A percentile compares a stretch with the other conserved stretches of the same genome.
These are phyloP conservation scores for Melanotaenia maccullochi DNA, from an alignment of 2,797 vertebrate genomes.

Conservation along the genomic window DNA sequence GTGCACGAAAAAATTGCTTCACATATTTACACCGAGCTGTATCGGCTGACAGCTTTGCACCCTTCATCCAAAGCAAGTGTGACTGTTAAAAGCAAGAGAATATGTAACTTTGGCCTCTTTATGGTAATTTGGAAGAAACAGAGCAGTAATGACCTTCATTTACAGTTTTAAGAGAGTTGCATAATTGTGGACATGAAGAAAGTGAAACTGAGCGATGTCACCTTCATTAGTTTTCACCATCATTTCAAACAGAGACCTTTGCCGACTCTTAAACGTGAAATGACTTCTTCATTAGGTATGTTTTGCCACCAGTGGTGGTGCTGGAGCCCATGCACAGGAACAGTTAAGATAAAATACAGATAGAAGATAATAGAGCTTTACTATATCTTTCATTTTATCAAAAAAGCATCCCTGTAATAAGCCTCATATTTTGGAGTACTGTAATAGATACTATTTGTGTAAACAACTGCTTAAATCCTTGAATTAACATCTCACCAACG, in stretches of 20 bases:
- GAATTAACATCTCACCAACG: not conserved
- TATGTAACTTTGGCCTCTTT: slow-evolving; percentile 63
- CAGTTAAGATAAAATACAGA: not conserved
- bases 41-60: not conserved
- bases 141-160: slow-evolving; percentile 76
- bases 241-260: slow-evolving; percentile 88
- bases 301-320: no score
- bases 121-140: slow-evolving; percentile 69
- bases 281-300: slow-evolving; percentile 72
- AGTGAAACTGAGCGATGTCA: slow-evolving; percentile 89
- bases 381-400: not conserved
- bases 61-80: not conserved
- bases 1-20: slow-evolving; percentile 1
- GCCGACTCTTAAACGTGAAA: slow-evolving; percentile 88
- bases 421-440: slow-evolving; percentile 1
- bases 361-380: not conserved
- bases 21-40: not conserved
- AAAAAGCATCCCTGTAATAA: not conserved
- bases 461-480: slow-evolving; percentile 2
- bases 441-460: not conserved
- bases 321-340: not conserved
- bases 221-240: slow-evolving; percentile 83
- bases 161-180: slow-evolving; percentile 83
- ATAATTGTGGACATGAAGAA: slow-evolving; percentile 88
- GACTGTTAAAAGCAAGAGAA: not conserved